A percentile compares a stretch with the other conserved stretches of the same genome.
These are phyloP conservation scores for Eremophila alpestris DNA, from an alignment of 2,797 vertebrate species.

Conservation along the genomic window DNA sequence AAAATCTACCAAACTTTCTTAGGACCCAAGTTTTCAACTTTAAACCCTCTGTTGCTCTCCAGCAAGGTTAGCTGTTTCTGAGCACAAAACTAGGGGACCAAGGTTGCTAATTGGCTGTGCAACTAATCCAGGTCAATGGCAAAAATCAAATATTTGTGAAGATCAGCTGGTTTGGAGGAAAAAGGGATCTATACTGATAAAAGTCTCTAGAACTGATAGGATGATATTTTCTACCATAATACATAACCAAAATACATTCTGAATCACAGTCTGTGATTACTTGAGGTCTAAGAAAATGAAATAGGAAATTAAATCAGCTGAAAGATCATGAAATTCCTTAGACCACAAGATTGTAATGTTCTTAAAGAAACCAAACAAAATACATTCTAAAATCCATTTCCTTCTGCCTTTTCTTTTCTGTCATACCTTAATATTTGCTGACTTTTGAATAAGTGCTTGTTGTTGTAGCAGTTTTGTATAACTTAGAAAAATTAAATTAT, in stretches of 20 bases:
- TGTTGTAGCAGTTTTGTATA: not conserved
- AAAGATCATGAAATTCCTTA: not conserved
- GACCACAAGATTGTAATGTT: not conserved
- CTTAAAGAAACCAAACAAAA: not conserved
- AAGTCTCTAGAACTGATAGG: not conserved
- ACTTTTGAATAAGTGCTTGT: not conserved
- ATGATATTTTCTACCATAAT: not conserved
- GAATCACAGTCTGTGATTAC: not conserved
- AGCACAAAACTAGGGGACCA: not conserved
- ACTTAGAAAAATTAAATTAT: not conserved
- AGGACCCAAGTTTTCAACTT: not conserved
- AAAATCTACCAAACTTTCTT: not conserved
- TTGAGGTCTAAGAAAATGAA: not conserved
- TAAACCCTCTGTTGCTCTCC: not conserved
- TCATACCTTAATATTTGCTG: conserved; percentile 15
- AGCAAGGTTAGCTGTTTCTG: not conserved
- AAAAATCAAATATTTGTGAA: not conserved
- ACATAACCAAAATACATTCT: not conserved
- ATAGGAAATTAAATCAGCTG: not conserved
- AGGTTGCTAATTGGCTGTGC: not conserved
- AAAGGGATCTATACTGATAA: not conserved
- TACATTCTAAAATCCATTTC: not conserved
- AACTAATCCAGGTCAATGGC: not conserved
- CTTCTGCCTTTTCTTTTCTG: conserved; percentile 19
- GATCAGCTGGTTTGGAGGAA: not conserved